A percentile compares a stretch with the other conserved stretches of the same genome.
phyloP scores from a whole-genome alignment of 2,113 vertebrate species.

The Todiramphus chloris region DNA sequence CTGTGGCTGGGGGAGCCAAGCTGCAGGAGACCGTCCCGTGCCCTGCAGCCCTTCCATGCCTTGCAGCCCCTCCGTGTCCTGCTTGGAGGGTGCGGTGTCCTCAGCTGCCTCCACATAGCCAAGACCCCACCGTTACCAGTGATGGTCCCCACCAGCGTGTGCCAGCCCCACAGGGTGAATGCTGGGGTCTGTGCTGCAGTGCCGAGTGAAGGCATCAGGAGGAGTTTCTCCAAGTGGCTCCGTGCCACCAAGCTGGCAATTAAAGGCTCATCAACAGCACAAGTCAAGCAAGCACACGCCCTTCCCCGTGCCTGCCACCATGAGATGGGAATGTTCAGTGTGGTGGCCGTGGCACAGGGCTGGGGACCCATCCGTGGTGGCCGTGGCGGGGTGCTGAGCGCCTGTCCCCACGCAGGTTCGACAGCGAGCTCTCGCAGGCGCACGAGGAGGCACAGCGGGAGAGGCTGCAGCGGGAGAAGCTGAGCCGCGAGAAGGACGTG shows the following conservation, averaged over 20 bases:
- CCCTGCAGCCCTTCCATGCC: neutral
- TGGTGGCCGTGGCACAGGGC: rapidly evolving
- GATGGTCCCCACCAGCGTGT: rapidly evolving
- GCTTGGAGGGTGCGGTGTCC: neutral
- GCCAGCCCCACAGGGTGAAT: neutral
- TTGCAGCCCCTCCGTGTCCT: neutral
- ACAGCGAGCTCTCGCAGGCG: conserved; percentile 85
- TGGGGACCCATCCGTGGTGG: rapidly evolving
- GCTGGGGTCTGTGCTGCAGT: neutral
- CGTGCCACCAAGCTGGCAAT: neutral
- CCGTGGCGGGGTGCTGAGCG: neutral
- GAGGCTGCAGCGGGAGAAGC: conserved; percentile 87
- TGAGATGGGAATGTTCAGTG: rapidly evolving
- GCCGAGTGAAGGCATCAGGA: neutral
- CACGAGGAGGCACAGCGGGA: conserved; percentile 92
- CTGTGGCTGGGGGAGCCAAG: rapidly evolving
- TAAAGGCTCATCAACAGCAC: conserved; percentile 12
- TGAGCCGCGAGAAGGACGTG: conserved; percentile 89
- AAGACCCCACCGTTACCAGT: neutral
- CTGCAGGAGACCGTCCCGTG: neutral
- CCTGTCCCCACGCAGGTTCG: conserved; percentile 77
- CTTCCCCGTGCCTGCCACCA: neutral
- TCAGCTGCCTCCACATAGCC: rapidly evolving
- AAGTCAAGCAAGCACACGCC: neutral
- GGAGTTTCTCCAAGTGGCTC: conserved; percentile 50